phyloP scores from a whole-genome alignment of 2,888 invertebrate species.

The Heteromyza rotundicornis region DNA sequence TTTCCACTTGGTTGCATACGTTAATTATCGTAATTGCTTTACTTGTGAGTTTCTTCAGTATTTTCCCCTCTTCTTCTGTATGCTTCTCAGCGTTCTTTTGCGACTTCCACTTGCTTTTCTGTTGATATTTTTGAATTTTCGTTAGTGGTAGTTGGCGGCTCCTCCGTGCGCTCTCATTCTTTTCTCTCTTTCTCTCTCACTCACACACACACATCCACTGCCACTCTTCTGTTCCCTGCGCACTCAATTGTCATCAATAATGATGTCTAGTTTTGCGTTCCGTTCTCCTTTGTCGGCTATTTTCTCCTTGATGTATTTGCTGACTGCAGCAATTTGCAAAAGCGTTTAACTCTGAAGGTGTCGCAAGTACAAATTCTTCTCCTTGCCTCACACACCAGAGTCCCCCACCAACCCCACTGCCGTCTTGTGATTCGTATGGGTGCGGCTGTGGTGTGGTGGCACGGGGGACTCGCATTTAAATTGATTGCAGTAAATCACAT shows the following conservation, averaged over 20 bases:
- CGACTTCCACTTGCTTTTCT: conserved; percentile 21
- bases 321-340: conserved; percentile 55
- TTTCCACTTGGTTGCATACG: conserved; percentile 56
- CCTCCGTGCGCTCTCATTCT: conserved; percentile 8
- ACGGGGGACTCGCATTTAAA: conserved; percentile 47
- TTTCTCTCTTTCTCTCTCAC: conserved; percentile 1
- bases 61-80: too few species aligned
- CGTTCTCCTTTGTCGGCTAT: conserved; percentile 49
- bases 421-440: too few species aligned
- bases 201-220: not conserved
- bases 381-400: too few species aligned
- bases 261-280: conserved; percentile 55
- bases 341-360: conserved; percentile 43
- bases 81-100: too few species aligned
- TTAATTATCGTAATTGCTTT: conserved; percentile 58
- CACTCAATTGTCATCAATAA: conserved; percentile 63
- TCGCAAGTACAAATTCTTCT: conserved; percentile 18
- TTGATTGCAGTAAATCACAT: conserved; percentile 59
- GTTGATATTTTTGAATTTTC: conserved; percentile 2
- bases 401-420: too few species aligned
- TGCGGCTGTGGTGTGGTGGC: too few species aligned
- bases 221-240: conserved; percentile 32
- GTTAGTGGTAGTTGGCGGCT: not conserved
- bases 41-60: conserved; percentile 29
- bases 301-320: conserved; percentile 56